These are phyloP conservation scores for Oncorhynchus kisutch DNA, from an alignment of 2,113 vertebrate genomes.

Conservation along the genomic window DNA sequence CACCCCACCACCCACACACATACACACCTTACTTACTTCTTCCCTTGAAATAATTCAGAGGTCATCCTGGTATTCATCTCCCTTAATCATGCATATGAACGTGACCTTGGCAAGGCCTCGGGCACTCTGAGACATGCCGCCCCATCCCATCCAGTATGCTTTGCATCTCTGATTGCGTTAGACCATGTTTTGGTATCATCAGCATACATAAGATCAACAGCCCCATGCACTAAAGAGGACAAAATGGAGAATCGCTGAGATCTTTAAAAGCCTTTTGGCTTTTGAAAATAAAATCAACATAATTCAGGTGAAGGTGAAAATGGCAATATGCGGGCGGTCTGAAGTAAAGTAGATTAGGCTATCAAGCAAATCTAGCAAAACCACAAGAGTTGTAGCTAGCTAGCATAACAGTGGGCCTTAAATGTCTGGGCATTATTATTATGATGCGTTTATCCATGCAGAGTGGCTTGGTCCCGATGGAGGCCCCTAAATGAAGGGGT, in stretches of 20 bases:
- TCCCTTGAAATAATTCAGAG: conserved; percentile 55
- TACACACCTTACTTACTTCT: conserved; percentile 29
- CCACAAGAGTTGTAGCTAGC: background rate
- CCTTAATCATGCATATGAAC: conserved; percentile 70
- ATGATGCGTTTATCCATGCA: conserved; percentile 72
- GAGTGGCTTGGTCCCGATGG: conserved; percentile 64
- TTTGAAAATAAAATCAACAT: conserved; percentile 63
- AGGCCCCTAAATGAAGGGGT: conserved; percentile 75
- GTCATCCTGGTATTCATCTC: conserved; percentile 66
- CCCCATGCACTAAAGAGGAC: conserved; percentile 62
- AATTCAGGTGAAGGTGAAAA: conserved; percentile 65
- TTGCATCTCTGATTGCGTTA: conserved; percentile 76
- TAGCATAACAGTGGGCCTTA: conserved; percentile 55
- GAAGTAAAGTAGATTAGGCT: conserved; percentile 52
- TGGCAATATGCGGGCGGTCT: conserved; percentile 12
- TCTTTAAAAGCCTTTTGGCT: conserved; percentile 75
- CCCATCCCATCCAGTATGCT: conserved; percentile 56
- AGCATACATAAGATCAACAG: conserved; percentile 63
- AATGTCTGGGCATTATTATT: conserved; percentile 37
- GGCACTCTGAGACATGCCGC: conserved; percentile 62
- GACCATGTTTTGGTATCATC: conserved; percentile 70
- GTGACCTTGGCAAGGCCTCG: conserved; percentile 70
- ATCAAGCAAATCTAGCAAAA: background rate
- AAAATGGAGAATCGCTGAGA: conserved; percentile 70
- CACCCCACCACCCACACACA: conserved; percentile 19